Percentiles rank a stretch among this genome's conserved stretches.
Evolutionary conservation across 2,888 invertebrate species (phyloP).

Genomic region (Standfussiana lucernea): DNA sequence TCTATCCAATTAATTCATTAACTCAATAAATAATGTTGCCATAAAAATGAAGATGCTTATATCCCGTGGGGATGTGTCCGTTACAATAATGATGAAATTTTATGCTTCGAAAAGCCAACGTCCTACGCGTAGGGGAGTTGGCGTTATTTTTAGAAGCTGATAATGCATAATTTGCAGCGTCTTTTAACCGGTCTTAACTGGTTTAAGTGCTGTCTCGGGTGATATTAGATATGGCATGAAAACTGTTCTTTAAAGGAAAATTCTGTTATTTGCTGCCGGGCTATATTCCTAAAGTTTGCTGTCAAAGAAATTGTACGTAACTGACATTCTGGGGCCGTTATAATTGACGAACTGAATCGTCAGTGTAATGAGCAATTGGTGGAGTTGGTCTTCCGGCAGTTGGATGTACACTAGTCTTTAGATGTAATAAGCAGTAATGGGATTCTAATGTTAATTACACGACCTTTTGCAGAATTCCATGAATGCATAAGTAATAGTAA

Average conservation of each 20-base stretch:
- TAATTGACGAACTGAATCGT: not conserved
- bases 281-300: not conserved
- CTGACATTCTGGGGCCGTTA: not conserved
- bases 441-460: conserved; percentile 53
- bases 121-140: conserved; percentile 33
- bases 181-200: conserved; percentile 57
- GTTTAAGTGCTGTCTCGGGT: conserved; percentile 41
- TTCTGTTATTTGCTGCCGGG: conserved; percentile 11
- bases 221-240: conserved; percentile 48
- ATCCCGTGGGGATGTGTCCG: conserved; percentile 54
- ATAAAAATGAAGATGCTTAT: conserved; percentile 59
- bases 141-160: conserved; percentile 62
- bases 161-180: conserved; percentile 60
- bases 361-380: not conserved
- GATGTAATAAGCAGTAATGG: conserved; percentile 31
- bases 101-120: conserved; percentile 45
- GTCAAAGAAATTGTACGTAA: conserved; percentile 1
- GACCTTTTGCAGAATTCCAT: conserved; percentile 55
- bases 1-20: conserved; percentile 60
- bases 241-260: conserved; percentile 48
- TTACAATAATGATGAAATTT: conserved; percentile 62
- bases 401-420: conserved; percentile 2
- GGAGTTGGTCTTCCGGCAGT: conserved; percentile 16
- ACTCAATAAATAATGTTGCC: conserved; percentile 56
- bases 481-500: conserved; percentile 65